Percentiles rank a stretch among this genome's conserved stretches.
Evolutionary conservation across 92 coral and sea anemone species (phyloP).

Genomic region (Plumapathes pennacea): DNA sequence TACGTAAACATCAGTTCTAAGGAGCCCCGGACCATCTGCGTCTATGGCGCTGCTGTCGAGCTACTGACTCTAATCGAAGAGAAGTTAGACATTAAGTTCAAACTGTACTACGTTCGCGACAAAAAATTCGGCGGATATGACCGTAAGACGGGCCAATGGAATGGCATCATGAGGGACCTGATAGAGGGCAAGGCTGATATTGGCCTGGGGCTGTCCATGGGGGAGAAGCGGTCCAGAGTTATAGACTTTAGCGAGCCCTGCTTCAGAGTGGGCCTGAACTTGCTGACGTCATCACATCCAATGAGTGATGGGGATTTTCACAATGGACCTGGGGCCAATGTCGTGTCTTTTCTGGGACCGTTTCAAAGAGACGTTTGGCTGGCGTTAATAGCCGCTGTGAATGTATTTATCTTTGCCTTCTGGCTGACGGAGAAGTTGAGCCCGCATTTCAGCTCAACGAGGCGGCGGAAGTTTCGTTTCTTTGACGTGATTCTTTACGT

Average conservation of each 20-base stretch:
- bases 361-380: conserved; percentile 31
- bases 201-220: conserved; percentile 47
- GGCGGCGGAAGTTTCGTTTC: too few species aligned
- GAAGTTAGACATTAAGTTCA: conserved; percentile 33
- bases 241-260: too few species aligned
- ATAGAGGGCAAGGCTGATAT: conserved; percentile 47
- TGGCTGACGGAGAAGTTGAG: conserved; percentile 48
- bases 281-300: too few species aligned
- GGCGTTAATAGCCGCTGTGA: conserved; percentile 14
- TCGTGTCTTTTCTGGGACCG: conserved; percentile 50
- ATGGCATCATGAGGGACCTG: conserved; percentile 51
- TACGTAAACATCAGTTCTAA: too few species aligned
- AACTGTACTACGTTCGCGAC: conserved; percentile 47
- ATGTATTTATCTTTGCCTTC: conserved; percentile 16
- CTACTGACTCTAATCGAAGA: conserved; percentile 37
- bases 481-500: conserved; percentile 84
- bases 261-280: too few species aligned
- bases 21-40: too few species aligned
- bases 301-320: too few species aligned
- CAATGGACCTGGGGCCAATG: too few species aligned
- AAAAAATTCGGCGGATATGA: conserved; percentile 46
- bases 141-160: conserved; percentile 22
- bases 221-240: too few species aligned
- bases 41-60: conserved; percentile 51
- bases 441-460: conserved; percentile 49